These are phyloP conservation scores for Pica pica DNA, from an alignment of 2,113 vertebrate species.

Conservation along the genomic window DNA sequence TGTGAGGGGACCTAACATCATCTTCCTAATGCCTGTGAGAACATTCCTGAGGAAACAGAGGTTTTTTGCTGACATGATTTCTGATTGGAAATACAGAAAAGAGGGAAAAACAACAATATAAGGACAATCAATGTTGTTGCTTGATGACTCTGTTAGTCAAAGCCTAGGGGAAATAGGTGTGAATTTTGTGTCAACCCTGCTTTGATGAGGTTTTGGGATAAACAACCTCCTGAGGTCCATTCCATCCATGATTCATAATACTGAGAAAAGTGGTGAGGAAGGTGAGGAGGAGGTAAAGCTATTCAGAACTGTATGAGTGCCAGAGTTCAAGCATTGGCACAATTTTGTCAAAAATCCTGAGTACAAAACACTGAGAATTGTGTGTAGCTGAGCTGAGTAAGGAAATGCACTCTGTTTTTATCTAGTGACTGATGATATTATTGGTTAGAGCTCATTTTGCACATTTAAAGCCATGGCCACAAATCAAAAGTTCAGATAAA, in stretches of 20 bases:
- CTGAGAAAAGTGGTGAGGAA: not conserved
- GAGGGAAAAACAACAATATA: fast-evolving
- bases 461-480: not conserved
- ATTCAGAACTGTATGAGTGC: not conserved
- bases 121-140: not conserved
- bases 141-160: not conserved
- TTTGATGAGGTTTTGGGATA: not conserved
- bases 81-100: not conserved
- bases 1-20: fast-evolving
- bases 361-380: not conserved
- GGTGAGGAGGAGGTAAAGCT: not conserved
- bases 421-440: not conserved
- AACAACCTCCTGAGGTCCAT: not conserved
- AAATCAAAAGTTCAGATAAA: not conserved
- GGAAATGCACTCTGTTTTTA: not conserved
- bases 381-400: not conserved
- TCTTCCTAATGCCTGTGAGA: not conserved
- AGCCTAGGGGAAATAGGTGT: not conserved
- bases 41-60: not conserved
- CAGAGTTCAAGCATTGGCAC: not conserved
- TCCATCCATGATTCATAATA: not conserved
- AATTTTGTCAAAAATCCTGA: not conserved
- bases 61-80: not conserved
- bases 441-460: not conserved
- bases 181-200: not conserved